Evolutionary conservation across 2,797 vertebrate species (phyloP).

Genomic region (Lerista edwardsae): DNA sequence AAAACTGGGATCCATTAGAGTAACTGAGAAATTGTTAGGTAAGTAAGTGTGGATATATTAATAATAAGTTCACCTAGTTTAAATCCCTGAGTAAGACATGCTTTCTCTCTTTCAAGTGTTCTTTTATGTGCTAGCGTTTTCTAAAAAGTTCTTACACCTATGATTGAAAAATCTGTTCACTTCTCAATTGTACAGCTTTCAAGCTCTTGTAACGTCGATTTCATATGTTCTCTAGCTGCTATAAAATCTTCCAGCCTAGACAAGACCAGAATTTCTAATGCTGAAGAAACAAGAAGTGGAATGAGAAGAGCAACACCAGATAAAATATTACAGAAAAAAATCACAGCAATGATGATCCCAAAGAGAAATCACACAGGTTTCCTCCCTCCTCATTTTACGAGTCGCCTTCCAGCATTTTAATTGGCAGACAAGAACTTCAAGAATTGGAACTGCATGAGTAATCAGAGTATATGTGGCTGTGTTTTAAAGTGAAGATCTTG

Average conservation of each 20-base stretch:
- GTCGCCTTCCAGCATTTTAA: constrained; percentile 9
- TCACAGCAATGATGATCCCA: neutral
- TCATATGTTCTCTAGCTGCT: neutral
- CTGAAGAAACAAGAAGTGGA: neutral
- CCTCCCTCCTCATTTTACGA: neutral
- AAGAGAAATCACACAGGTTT: neutral
- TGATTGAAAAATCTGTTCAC: constrained; percentile 15
- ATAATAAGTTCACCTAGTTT: neutral
- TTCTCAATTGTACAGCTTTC: neutral
- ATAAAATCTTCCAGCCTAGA: neutral
- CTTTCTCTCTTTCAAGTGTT: neutral
- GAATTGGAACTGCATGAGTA: constrained; percentile 23
- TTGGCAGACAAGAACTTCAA: constrained; percentile 1
- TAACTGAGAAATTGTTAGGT: constrained; percentile 52
- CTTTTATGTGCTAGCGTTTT: neutral
- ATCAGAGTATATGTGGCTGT: constrained; percentile 25
- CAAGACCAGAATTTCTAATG: constrained; percentile 5
- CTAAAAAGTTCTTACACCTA: neutral
- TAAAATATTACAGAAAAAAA: neutral
- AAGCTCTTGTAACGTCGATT: neutral
- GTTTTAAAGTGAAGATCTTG: constrained; percentile 18
- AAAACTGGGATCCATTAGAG: constrained; percentile 31
- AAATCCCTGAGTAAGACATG: neutral
- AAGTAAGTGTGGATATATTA: constrained; percentile 28
- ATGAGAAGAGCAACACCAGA: neutral